These are phyloP conservation scores for Nanorana parkeri DNA, from an alignment of 2,113 vertebrate species.

Conservation along the genomic window DNA sequence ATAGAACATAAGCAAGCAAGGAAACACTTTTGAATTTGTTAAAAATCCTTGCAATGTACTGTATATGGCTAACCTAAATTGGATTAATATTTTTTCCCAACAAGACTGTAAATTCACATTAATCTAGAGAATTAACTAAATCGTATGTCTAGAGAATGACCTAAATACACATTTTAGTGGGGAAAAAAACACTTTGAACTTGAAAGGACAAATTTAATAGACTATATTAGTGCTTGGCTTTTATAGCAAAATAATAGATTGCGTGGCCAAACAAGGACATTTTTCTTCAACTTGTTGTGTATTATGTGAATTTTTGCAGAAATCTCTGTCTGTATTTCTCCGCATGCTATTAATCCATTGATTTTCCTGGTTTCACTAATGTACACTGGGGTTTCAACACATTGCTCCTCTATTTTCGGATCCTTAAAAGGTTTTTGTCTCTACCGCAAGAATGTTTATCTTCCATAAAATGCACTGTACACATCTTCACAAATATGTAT, in stretches of 20 bases:
- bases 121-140: no score
- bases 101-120: no score
- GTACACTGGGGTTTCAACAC: conserved; percentile 26
- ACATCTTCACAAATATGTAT: conserved; percentile 29
- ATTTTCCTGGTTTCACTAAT: conserved; percentile 52
- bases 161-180: conserved; percentile 5
- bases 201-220: conserved; percentile 33
- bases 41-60: no score
- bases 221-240: conserved; percentile 22
- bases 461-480: conserved; percentile 25
- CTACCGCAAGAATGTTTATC: conserved; percentile 46
- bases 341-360: conserved; percentile 43
- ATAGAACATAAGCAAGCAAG: no score
- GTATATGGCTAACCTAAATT: no score
- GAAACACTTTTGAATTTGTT: no score
- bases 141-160: no score
- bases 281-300: conserved; percentile 25
- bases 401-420: conserved; percentile 48
- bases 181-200: neutral
- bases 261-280: conserved; percentile 28
- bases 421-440: conserved; percentile 53
- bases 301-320: conserved; percentile 11
- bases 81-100: no score
- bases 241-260: conserved; percentile 36
- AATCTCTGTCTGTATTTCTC: conserved; percentile 22